Evolutionary conservation across 2,888 invertebrate genomes (phyloP).

Genomic region (Sesamia inferens): DNA sequence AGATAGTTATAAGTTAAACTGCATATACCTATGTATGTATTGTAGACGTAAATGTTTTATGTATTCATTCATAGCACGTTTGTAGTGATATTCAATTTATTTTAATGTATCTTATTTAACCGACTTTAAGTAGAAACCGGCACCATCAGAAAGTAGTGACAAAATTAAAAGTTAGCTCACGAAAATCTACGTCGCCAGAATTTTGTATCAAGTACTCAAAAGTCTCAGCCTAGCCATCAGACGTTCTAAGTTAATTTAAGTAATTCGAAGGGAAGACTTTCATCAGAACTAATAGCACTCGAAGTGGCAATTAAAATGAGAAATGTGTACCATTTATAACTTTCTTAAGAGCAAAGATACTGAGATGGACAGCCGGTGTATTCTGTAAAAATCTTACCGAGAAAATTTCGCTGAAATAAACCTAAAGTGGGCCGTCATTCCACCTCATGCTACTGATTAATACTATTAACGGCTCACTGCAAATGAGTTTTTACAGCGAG

Average conservation of each 20-base stretch:
- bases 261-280: conserved; percentile 45
- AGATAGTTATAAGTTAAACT: too few species aligned
- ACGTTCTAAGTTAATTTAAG: conserved; percentile 41
- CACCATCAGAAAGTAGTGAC: neutral
- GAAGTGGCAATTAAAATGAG: conserved; percentile 62
- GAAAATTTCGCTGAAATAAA: neutral
- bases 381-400: neutral
- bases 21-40: too few species aligned
- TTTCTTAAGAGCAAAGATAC: conserved; percentile 28
- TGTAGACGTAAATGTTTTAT: neutral
- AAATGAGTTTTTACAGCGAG: too few species aligned
- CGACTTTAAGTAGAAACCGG: neutral
- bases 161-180: conserved; percentile 8
- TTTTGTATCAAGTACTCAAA: conserved; percentile 27
- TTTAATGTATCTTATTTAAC: neutral
- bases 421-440: neutral
- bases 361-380: conserved; percentile 1
- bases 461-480: too few species aligned
- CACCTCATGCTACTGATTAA: neutral
- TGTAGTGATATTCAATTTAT: neutral
- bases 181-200: conserved; percentile 10
- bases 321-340: conserved; percentile 57
- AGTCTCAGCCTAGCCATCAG: conserved; percentile 27
- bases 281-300: conserved; percentile 59
- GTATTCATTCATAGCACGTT: neutral